Percentiles rank a stretch among this genome's conserved stretches.
phyloP scores from a whole-genome alignment of 2,797 vertebrate genomes.

The Epinephelus malabaricus region DNA sequence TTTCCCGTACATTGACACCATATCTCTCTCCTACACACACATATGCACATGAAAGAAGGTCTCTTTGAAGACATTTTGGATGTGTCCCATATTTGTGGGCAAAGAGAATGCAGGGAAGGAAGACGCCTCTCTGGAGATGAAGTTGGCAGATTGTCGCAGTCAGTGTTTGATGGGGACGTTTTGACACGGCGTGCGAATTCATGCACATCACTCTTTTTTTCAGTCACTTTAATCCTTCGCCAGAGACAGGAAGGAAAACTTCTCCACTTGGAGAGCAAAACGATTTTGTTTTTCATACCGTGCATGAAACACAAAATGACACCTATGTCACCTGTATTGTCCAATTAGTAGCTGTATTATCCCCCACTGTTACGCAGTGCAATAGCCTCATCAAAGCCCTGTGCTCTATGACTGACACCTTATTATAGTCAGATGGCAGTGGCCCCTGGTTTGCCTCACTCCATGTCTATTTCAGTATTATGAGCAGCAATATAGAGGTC shows the following conservation, averaged over 20 bases:
- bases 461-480: constrained; percentile 35
- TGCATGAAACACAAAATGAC: neutral
- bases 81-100: constrained; percentile 32
- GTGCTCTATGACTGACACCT: neutral
- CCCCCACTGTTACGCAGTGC: too few relatives aligned
- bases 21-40: neutral
- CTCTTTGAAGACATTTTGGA: constrained; percentile 19
- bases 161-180: constrained; percentile 29
- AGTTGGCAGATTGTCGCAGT: constrained; percentile 30
- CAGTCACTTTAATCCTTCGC: constrained; percentile 25
- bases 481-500: constrained; percentile 46
- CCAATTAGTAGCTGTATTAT: neutral
- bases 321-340: neutral
- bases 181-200: constrained; percentile 22
- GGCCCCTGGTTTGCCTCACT: neutral
- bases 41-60: neutral
- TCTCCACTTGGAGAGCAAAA: constrained; percentile 4
- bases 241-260: constrained; percentile 1
- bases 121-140: constrained; percentile 33
- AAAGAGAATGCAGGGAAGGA: constrained; percentile 21
- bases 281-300: neutral
- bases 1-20: neutral
- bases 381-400: neutral
- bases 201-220: constrained; percentile 1
- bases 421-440: neutral